Base-by-base conservation (phyloP, 2,888 invertebrate genomes). In the Hydropsyche betteni region DNA sequence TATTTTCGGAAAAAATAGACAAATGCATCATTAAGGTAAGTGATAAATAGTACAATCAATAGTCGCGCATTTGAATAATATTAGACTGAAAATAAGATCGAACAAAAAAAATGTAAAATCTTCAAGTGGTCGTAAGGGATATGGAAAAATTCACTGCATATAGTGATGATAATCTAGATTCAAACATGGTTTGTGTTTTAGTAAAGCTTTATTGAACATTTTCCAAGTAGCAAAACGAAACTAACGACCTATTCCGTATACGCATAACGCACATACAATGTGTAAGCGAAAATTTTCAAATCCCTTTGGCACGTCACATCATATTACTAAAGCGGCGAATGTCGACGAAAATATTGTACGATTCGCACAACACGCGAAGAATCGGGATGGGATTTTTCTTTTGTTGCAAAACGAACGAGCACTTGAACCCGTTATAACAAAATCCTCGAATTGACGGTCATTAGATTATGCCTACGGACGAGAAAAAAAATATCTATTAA, bases 241-340 rank as follows among this genome's bases (percentile, higher is more conserved):
- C 6, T 55, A 10, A 16, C 24, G 24, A 55, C 12, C 34, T 8
- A 12, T 16, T 24, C 7, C 64, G 16, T 61, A 61, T 44, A 44
- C 44, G 10, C 44, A 44, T 8, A 44, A 44, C 44, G 10, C 44
- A 44, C 44, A 44, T 44, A 44, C 3, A 44, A 44, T 44, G 70
- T 53, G 52, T 69, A 12, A 44, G 69, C 24, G 52, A 53, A 69
- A 70, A 70, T 70, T 53, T 53, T n/a, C 14, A 64, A 70, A 70
- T 70, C 70, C 70, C 70, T 53, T 34, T 53, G 70, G 70, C 36
- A 36, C 51, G 51, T 70, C 70, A 53, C 53, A 53, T 70, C 52
- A 52, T 36, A 53, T 70, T 70, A 70, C 64, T 36, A 36, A 34
- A 44, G 34, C 34, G 64, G 33, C 64, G 58, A 64, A 64, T n/a